Evolutionary conservation across 2,888 invertebrate genomes (phyloP).

Genomic region (Drosophila birchii): DNA sequence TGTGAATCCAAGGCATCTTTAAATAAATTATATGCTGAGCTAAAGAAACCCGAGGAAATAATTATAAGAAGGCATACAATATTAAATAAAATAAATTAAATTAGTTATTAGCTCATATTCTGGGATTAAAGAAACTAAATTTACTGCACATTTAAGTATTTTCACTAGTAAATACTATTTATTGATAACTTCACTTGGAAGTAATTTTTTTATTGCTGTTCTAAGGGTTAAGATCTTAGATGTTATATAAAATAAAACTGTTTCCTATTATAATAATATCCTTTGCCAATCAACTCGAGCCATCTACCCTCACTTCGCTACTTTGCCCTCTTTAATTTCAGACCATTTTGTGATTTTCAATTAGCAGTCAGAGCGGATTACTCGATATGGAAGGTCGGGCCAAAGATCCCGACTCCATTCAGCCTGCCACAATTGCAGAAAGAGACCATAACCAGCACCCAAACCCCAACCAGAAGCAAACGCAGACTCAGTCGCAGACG

Average conservation of each 20-base stretch:
- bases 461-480: conserved; percentile 1
- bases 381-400: conserved; percentile 22
- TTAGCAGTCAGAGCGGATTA: conserved; percentile 24
- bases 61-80: too few relatives aligned
- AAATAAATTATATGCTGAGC: too few relatives aligned
- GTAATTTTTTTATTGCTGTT: not conserved
- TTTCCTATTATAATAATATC: not conserved
- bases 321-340: conserved; percentile 4
- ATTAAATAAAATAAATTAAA: too few relatives aligned
- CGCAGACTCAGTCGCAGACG: conserved; percentile 14
- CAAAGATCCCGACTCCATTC: conserved; percentile 27
- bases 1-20: too few relatives aligned
- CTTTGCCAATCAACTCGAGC: not conserved
- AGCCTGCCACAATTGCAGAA: conserved; percentile 28
- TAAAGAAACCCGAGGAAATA: too few relatives aligned
- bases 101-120: too few relatives aligned
- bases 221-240: not conserved
- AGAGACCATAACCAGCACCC: not conserved
- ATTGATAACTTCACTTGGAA: too few relatives aligned
- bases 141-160: too few relatives aligned
- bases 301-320: not conserved
- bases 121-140: too few relatives aligned
- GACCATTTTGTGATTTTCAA: conserved; percentile 23
- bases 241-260: not conserved
- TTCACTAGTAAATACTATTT: too few relatives aligned